phyloP scores from a whole-genome alignment of 2,888 invertebrate species.

The Tachina lurida region DNA sequence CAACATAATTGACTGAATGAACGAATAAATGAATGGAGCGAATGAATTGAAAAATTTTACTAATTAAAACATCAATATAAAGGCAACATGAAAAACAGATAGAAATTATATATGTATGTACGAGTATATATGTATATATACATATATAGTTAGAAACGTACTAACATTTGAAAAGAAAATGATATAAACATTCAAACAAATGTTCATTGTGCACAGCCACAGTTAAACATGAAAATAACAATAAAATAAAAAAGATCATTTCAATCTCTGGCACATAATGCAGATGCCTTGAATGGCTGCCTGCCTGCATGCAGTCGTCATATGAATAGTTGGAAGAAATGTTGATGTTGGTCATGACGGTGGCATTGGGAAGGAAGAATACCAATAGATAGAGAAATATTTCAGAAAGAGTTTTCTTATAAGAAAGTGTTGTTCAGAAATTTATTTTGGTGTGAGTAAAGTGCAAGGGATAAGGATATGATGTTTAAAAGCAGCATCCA shows the following conservation, averaged over 20 bases:
- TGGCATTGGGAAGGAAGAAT: slow-evolving; percentile 37
- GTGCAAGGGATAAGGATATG: too few relatives aligned
- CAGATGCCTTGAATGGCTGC: slow-evolving; percentile 25
- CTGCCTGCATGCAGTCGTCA: slow-evolving; percentile 27
- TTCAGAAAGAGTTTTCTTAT: too few relatives aligned
- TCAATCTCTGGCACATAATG: slow-evolving; percentile 28
- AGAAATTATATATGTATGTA: slow-evolving; percentile 17
- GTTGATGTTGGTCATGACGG: slow-evolving; percentile 65
- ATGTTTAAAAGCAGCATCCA: too few relatives aligned
- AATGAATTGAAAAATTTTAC: slow-evolving; percentile 56
- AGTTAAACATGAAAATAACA: slow-evolving; percentile 29
- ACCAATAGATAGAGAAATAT: slow-evolving; percentile 24
- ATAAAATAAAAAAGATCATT: slow-evolving; percentile 52
- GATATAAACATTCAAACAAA: slow-evolving; percentile 5
- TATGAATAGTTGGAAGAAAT: slow-evolving; percentile 37
- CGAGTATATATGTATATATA: too few relatives aligned
- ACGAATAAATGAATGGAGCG: slow-evolving; percentile 6
- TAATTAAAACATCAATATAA: slow-evolving; percentile 67
- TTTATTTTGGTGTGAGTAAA: too few relatives aligned
- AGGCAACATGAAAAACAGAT: slow-evolving; percentile 45
- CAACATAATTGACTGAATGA: slow-evolving; percentile 39
- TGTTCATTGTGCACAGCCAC: slow-evolving; percentile 12
- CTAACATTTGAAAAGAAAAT: neutral
- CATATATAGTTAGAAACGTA: too few relatives aligned
- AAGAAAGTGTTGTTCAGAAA: too few relatives aligned